Base-by-base conservation (phyloP, 2,113 vertebrate species). In the Xyrauchen texanus region DNA sequence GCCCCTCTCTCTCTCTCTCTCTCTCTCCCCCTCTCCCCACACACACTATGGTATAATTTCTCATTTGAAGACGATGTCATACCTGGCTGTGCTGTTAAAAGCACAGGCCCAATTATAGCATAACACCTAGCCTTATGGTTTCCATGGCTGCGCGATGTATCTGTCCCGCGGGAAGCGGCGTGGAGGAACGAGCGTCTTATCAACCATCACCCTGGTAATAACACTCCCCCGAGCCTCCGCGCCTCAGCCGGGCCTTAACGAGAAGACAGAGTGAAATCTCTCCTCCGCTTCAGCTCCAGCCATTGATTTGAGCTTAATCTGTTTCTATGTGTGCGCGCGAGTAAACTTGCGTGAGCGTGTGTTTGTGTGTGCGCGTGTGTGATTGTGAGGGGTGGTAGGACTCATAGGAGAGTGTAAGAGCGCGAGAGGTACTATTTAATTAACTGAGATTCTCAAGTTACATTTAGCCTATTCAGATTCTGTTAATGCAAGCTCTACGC, bases 81-180 rank as follows among this genome's bases (percentile, higher is more conserved):
- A 94, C 94, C 93, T 96, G 93, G 90, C 92, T 84, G 87, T 82
- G 90, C 85, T 88, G 92, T 88, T 86, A 90, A 91, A 92, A 93
- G 91, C 86, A 86, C 90, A 84, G 91, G 92, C 93, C 93, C 95
- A 94, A 92, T 96, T 93, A 95, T 92, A 92, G 93, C 91, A 91
- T 94, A 91, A 92, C 94, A 93, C 93, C 95, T 95, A 87, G 89
- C 91, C 92, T 90, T 91, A 80, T 91, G 81, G 95, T 98, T 98
- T 95, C 96, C 96, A 98, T 96, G 96, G 95, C 94, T 94, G 93
- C 95, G 65, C 91, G 84, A 91, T 76, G 84, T 93, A 94, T 94
- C 92, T 79, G 93, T 92, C 94, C 95, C 93, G 86, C 53, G 94
- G 94, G 95, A 95, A 90, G 93, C 89, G 87, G 45, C 90, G 93